Conservation (phyloP, 1,140 invertebrate species). For the Teleogryllus occipitalis region DNA sequence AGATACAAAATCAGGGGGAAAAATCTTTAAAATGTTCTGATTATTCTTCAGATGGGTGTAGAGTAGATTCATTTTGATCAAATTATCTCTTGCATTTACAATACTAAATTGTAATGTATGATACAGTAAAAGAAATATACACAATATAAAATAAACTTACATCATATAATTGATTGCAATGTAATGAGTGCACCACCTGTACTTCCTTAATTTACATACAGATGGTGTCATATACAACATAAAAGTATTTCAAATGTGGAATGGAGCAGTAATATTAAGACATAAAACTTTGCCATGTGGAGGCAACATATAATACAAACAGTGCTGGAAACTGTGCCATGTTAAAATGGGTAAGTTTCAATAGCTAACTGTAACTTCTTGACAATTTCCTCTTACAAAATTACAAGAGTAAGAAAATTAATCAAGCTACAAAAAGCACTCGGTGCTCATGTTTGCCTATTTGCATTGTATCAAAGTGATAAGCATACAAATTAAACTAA, state of each 20-base stretch:
- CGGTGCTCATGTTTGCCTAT: neutral
- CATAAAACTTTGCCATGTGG: neutral
- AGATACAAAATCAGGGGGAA: no score
- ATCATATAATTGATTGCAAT: neutral
- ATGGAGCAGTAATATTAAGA: neutral
- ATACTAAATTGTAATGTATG: neutral
- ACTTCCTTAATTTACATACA: neutral
- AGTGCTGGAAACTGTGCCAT: neutral
- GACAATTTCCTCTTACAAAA: neutral
- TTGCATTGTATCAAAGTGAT: neutral
- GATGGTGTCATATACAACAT: neutral
- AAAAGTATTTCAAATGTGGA: neutral
- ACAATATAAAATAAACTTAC: neutral
- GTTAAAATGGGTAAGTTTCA: neutral
- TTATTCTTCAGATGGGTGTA: no score
- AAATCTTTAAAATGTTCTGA: no score
- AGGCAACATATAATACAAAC: neutral
- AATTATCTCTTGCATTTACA: neutral
- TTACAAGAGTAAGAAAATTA: conserved; percentile 6
- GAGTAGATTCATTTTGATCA: neutral
- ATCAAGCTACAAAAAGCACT: neutral
- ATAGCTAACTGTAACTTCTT: neutral
- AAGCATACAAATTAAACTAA: neutral
- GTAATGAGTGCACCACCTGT: neutral
- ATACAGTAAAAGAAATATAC: neutral